Evolutionary conservation across 2,888 invertebrate species (phyloP), one percentile per base, ranked within the genome.

Genomic region (Apamea sordens): DNA sequence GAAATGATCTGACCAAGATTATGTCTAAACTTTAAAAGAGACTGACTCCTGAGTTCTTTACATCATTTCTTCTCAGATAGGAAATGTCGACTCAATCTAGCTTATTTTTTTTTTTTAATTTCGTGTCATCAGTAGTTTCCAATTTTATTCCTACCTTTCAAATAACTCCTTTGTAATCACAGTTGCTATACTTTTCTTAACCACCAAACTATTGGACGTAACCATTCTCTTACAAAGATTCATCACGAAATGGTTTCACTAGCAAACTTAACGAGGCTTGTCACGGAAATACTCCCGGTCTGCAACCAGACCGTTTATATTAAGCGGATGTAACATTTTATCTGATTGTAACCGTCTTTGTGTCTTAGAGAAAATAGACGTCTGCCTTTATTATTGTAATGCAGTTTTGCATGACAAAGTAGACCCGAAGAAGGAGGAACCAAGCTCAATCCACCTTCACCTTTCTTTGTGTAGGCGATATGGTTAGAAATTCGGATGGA

Each of bases 381-480:
- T 2, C 36, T 36, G 53, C 73, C 67, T 77, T 87, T 89, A 69
- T 76, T 82, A 88, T 90, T 87, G 36, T 74, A 89, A 90, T 83
- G n/a, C 18, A 21, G 72, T 72, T 88, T 89, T 76, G 24, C 82
- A 89, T 89, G 11, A 89, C 76, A 88, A 83, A 59, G 63, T 61
- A 61, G 61, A 1, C 28, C 28, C 3, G 15, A 61, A 61, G 28
- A 15, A 28, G 15, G 28, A 63, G 18, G 36, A 68, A 68, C 28
- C 1, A 41, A 67, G 28, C 28, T 56, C 84, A 84, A 36, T 28
- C 11, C 65, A 71, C 21, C 63, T 65, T 65, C 32, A 71, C 36
- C 8, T n/a, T 28, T 24, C 53, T 50, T 80, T 80, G 84, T 68
- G 11, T 47, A 18, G 18, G 28, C n/a, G 13, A 6, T 7, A 36